These are phyloP conservation scores for Halcyon leucocephala DNA, from an alignment of 2,797 vertebrate genomes.

Conservation along the genomic window DNA sequence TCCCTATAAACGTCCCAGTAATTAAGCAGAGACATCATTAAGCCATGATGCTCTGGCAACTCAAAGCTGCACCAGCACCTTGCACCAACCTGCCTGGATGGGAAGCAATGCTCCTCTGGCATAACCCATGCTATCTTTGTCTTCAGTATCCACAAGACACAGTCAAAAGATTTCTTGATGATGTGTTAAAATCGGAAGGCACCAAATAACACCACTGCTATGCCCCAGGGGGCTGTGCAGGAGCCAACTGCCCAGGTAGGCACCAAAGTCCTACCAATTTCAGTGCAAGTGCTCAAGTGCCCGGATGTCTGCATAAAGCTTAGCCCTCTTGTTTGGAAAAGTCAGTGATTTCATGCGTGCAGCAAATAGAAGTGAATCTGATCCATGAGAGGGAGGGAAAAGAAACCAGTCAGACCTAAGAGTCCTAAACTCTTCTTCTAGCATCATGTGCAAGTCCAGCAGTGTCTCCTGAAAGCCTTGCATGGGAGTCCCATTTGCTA, in stretches of 20 bases:
- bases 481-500: fast-evolving
- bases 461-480: not conserved
- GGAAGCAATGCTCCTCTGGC: not conserved
- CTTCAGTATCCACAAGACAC: not conserved
- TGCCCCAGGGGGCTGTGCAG: not conserved
- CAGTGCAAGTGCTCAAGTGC: fast-evolving
- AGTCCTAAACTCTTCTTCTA: not conserved
- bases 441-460: fast-evolving
- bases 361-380: not conserved
- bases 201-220: not conserved
- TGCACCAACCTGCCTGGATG: fast-evolving
- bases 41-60: not conserved
- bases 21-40: not conserved
- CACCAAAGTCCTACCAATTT: not conserved
- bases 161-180: not conserved
- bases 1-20: not conserved
- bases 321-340: not conserved
- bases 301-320: not conserved
- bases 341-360: not conserved
- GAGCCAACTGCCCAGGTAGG: not conserved
- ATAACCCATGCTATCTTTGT: not conserved
- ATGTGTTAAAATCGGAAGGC: not conserved
- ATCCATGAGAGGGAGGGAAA: fast-evolving
- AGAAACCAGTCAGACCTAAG: not conserved
- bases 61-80: not conserved